phyloP scores from a whole-genome alignment of 1,140 invertebrate genomes.

The Olivierus martensii region DNA sequence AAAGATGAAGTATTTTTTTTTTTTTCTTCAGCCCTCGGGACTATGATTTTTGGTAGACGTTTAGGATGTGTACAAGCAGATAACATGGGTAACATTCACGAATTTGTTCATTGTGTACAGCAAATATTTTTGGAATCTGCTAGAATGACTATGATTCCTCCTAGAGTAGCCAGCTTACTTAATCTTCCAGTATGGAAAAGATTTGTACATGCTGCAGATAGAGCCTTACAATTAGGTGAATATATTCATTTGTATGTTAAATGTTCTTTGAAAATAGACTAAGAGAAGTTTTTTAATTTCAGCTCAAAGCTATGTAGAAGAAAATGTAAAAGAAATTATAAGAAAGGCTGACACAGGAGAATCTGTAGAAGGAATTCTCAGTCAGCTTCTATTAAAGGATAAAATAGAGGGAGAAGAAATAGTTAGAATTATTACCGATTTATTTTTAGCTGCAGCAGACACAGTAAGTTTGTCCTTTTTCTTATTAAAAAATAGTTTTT shows the following conservation, averaged over 20 bases:
- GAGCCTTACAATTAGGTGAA: conserved; percentile 39
- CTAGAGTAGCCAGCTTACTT: conserved; percentile 44
- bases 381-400: conserved; percentile 37
- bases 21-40: conserved; percentile 43
- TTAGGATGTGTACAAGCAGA: conserved; percentile 29
- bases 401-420: conserved; percentile 43
- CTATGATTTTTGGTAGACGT: conserved; percentile 46
- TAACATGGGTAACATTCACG: conserved; percentile 18
- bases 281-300: no score
- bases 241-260: not conserved
- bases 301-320: no score
- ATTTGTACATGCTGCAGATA: conserved; percentile 49
- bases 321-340: no score
- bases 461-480: conserved; percentile 43
- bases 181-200: conserved; percentile 52
- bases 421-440: conserved; percentile 57
- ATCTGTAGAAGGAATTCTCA: conserved; percentile 24
- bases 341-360: not conserved
- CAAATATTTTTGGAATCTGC: conserved; percentile 57
- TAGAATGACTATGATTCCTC: conserved; percentile 48
- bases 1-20: not conserved
- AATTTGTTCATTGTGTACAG: conserved; percentile 48
- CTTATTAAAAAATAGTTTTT: no score
- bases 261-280: no score
- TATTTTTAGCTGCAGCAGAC: conserved; percentile 77